Evolutionary conservation across 2,888 invertebrate genomes (phyloP).

Genomic region (Cenopis cana): DNA sequence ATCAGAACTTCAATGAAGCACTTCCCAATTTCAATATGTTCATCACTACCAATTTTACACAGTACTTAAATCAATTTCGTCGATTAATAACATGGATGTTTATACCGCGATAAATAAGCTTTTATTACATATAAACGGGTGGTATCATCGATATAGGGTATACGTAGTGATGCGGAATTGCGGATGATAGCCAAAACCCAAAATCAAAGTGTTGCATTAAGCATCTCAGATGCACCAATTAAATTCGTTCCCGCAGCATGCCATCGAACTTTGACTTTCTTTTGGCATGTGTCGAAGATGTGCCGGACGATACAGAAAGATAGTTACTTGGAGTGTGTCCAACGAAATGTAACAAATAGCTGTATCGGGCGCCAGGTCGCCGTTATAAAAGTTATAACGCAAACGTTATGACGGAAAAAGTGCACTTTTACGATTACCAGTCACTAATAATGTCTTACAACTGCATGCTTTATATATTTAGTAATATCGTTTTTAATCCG

Average conservation of each 20-base stretch:
- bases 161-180: background rate
- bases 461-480: conserved; percentile 47
- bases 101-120: conserved; percentile 29
- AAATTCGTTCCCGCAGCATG: conserved; percentile 50
- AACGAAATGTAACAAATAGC: conserved; percentile 78
- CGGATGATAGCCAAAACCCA: conserved; percentile 17
- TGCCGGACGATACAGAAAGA: conserved; percentile 55
- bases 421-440: conserved; percentile 58
- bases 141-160: background rate
- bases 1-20: conserved; percentile 1
- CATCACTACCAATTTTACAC: conserved; percentile 8
- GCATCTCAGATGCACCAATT: conserved; percentile 33
- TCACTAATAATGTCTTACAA: conserved; percentile 51
- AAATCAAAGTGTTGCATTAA: conserved; percentile 15
- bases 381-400: conserved; percentile 68
- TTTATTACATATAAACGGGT: conserved; percentile 24
- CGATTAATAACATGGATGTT: conserved; percentile 33
- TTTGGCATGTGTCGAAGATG: conserved; percentile 70
- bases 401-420: conserved; percentile 68
- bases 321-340: conserved; percentile 69
- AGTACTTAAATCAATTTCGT: conserved; percentile 15
- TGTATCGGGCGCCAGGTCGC: conserved; percentile 71
- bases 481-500: conserved; percentile 20
- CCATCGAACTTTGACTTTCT: conserved; percentile 81
- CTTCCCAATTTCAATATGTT: background rate